These are phyloP conservation scores for Parus major DNA, from an alignment of 2,113 vertebrate species.

Conservation along the genomic window DNA sequence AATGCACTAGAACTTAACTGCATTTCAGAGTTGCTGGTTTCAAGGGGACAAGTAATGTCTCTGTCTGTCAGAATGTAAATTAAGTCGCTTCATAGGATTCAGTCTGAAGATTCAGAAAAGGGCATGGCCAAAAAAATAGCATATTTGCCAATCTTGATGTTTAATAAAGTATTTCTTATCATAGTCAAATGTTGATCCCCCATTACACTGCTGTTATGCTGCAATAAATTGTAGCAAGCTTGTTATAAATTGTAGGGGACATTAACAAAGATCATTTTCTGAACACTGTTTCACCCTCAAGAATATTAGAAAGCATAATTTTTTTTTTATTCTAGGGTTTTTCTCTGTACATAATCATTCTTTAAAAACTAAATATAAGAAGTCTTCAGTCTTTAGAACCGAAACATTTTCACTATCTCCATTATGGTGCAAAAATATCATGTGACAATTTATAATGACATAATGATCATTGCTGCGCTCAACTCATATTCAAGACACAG, in stretches of 20 bases:
- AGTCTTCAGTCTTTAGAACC: neutral
- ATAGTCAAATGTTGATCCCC: neutral
- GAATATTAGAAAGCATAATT: neutral
- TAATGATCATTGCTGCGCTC: neutral
- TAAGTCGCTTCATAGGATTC: neutral
- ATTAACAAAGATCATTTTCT: neutral
- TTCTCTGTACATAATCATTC: neutral
- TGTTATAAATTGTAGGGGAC: neutral
- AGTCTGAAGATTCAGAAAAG: neutral
- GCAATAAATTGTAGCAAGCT: neutral
- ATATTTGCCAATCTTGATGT: neutral
- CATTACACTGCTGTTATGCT: neutral
- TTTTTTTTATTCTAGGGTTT: neutral
- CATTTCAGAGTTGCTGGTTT: conserved; percentile 27
- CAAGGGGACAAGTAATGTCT: conserved; percentile 29
- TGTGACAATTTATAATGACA: neutral
- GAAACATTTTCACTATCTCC: neutral
- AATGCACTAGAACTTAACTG: conserved; percentile 44
- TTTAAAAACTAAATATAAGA: neutral
- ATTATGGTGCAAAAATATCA: neutral
- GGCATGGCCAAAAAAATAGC: neutral
- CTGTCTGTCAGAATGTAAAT: conserved; percentile 20
- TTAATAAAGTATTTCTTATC: neutral
- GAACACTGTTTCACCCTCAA: neutral
- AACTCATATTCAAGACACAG: neutral